A percentile compares a stretch with the other conserved stretches of the same genome.
phyloP scores from a whole-genome alignment of 1,140 invertebrate genomes.

The Zaprionus camerounensis region DNA sequence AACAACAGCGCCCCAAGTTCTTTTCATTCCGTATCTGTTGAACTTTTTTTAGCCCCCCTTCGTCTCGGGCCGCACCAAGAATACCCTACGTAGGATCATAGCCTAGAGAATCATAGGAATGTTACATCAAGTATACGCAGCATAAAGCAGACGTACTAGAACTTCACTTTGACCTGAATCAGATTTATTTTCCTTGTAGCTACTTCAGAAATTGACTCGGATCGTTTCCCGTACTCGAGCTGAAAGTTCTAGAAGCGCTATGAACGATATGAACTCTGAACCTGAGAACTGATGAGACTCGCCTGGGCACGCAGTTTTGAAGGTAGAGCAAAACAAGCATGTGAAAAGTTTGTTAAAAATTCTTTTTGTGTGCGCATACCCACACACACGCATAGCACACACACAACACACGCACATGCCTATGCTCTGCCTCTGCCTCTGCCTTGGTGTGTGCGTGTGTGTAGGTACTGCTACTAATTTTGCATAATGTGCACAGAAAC shows the following conservation, averaged over 20 bases:
- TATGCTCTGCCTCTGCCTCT: background rate
- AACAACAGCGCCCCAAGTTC: constrained; percentile 38
- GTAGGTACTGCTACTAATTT: constrained; percentile 53
- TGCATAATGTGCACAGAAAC: constrained; percentile 76
- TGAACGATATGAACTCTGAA: background rate
- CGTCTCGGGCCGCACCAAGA: background rate
- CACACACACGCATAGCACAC: background rate
- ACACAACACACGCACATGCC: constrained; percentile 3
- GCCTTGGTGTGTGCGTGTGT: background rate
- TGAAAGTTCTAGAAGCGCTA: background rate
- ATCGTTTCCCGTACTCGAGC: background rate
- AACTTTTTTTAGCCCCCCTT: constrained; percentile 46
- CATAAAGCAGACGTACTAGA: background rate
- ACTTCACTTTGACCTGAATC: background rate
- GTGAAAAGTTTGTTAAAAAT: constrained; percentile 80
- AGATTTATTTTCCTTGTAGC: background rate
- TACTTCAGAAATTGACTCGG: background rate
- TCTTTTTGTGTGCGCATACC: constrained; percentile 63
- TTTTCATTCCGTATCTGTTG: constrained; percentile 42
- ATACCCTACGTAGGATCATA: constrained; percentile 4
- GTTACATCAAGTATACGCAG: too few relatives aligned
- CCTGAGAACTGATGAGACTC: background rate
- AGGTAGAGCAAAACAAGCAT: constrained; percentile 66
- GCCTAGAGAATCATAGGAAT: too few relatives aligned
- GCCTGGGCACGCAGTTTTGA: background rate